Conservation (phyloP, 2,888 invertebrate genomes). For the Melanargia galathea region DNA sequence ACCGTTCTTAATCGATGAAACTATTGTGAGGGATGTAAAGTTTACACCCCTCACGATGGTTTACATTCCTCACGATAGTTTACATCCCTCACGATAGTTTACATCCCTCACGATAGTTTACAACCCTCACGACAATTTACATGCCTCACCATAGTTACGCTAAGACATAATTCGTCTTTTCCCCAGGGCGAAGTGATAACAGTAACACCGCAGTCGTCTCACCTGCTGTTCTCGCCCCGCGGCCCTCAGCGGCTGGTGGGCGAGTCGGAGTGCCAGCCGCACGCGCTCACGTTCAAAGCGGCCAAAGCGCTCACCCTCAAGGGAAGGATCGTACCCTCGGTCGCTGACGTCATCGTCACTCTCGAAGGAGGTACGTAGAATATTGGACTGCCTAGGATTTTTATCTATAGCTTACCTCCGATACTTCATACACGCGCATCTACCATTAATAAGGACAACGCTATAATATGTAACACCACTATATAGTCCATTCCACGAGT, state of each 20-base stretch:
- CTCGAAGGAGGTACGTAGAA: conserved; percentile 49
- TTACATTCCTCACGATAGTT: too few species aligned
- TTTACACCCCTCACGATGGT: too few species aligned
- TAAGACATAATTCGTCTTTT: neutral
- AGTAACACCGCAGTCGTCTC: conserved; percentile 86
- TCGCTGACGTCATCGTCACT: conserved; percentile 82
- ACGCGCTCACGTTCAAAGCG: conserved; percentile 84
- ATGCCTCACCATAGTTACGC: neutral
- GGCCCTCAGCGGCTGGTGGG: conserved; percentile 80
- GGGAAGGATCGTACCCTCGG: conserved; percentile 85
- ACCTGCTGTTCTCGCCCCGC: conserved; percentile 88
- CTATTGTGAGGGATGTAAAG: too few species aligned
- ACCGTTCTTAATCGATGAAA: too few species aligned
- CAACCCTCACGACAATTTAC: too few species aligned
- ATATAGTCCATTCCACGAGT: too few species aligned
- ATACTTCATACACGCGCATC: too few species aligned
- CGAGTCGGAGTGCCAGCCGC: conserved; percentile 85
- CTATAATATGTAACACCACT: too few species aligned
- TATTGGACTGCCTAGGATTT: neutral
- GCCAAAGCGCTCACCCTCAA: conserved; percentile 84
- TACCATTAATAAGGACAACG: too few species aligned
- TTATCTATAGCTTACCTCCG: too few species aligned
- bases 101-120: too few species aligned
- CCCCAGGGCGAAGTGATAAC: conserved; percentile 67
- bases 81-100: too few species aligned